A percentile compares a stretch with the other conserved stretches of the same genome.
phyloP scores from a whole-genome alignment of 2,797 vertebrate species.

The Xyrichtys novacula region DNA sequence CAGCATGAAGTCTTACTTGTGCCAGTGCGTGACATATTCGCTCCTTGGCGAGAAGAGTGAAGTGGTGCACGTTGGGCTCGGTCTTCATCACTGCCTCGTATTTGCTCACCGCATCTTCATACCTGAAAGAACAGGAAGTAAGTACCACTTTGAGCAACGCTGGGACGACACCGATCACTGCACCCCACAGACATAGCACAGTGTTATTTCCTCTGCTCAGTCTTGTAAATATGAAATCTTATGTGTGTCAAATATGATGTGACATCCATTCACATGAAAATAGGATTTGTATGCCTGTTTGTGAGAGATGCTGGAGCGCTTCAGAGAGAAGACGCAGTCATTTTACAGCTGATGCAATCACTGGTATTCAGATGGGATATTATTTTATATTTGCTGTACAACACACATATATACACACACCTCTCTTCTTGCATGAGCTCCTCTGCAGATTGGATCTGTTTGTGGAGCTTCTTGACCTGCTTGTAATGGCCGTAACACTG shows the following conservation, averaged over 20 bases:
- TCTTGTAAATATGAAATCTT: constrained; percentile 21
- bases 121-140: constrained; percentile 78
- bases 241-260: constrained; percentile 24
- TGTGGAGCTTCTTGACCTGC: constrained; percentile 97
- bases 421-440: constrained; percentile 92
- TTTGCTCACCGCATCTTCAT: constrained; percentile 92
- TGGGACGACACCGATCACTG: constrained; percentile 10
- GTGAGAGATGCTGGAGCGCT: constrained; percentile 23
- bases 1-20: constrained; percentile 82
- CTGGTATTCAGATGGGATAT: constrained; percentile 29
- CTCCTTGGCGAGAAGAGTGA: constrained; percentile 90
- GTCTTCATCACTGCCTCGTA: constrained; percentile 93
- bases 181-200: constrained; percentile 32
- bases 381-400: constrained; percentile 34
- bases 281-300: constrained; percentile 41
- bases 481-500: constrained; percentile 97
- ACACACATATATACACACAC: constrained; percentile 70
- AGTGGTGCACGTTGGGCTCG: constrained; percentile 88
- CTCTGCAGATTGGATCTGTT: constrained; percentile 93
- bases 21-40: constrained; percentile 94
- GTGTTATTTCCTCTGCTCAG: constrained; percentile 7
- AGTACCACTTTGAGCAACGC: constrained; percentile 14
- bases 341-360: constrained; percentile 49
- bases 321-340: constrained; percentile 30
- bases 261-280: constrained; percentile 43